Base-by-base conservation (phyloP, 2,113 vertebrate genomes). In the Corydoras maculifer region DNA sequence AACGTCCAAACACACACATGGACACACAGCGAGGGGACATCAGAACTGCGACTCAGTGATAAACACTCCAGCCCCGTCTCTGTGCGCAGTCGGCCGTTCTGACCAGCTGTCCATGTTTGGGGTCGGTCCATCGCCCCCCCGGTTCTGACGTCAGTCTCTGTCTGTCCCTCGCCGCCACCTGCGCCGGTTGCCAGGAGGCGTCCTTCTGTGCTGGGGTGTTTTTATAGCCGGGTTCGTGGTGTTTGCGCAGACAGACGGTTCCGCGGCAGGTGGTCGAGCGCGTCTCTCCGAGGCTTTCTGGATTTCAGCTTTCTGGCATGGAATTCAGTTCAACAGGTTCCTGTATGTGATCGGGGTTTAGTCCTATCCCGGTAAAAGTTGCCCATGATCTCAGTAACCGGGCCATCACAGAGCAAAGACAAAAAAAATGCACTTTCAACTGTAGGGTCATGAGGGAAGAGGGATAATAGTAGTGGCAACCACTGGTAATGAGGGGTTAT, bases 181-280 rank as follows among this genome's bases (percentile, higher is more conserved):
- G 18, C 51, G 11, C 11, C 2, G 4, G n/a, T 35, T 43, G 11
- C n/a, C 66, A 35, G 51, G 18, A 62, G 43, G 58, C 53, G 48
- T 15, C 5, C 18, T 15, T 9, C 29, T 10, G 14, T 54, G 50
- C 5, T 62, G 61, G n/a, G 61, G 66, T 60, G 70, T 79, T 79
- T 66, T 77, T 75, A 62, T 69, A 75, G 69, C 66, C 49, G 65
- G 18, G 51, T 13, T 49, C 57, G 50, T 74, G 65, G 25, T 72
- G 57, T 77, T 79, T 77, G 18, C 59, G 69, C 72, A 72, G 78
- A 25, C 72, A 64, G 65, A 69, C 30, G 58, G n/a, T 4, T 54
- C 63, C 57, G 13, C 54, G 35, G 61, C 55, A 75, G 72, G 58
- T 62, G 58, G 58, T 31, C 12, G 3, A 9, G 30, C 50, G 15